Evolutionary conservation across 2,113 vertebrate genomes (phyloP).

Genomic region (Damaliscus lunatus): DNA sequence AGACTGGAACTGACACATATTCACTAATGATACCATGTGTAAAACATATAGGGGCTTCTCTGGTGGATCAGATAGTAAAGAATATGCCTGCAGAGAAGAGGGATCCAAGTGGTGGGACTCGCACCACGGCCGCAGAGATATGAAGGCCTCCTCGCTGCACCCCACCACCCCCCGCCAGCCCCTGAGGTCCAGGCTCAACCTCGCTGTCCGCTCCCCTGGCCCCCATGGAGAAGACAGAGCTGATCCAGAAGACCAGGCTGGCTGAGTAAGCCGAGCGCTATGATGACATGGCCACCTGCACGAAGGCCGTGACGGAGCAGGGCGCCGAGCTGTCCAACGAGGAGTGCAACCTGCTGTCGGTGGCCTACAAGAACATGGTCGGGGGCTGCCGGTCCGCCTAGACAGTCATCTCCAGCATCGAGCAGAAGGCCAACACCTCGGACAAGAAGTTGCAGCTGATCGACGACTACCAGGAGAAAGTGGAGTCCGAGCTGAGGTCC

Average conservation of each 20-base stretch:
- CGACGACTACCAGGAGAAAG: slow-evolving; percentile 92
- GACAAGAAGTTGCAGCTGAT: slow-evolving; percentile 91
- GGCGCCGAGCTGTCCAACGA: slow-evolving; percentile 92
- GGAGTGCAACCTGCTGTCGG: slow-evolving; percentile 96
- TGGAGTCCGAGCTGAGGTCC: slow-evolving; percentile 90
- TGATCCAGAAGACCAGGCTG: slow-evolving; percentile 96
- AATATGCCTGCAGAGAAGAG: too few species aligned
- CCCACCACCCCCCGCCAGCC: background rate
- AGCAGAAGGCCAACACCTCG: slow-evolving; percentile 86
- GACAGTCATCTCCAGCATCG: slow-evolving; percentile 95
- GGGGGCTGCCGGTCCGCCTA: slow-evolving; percentile 86
- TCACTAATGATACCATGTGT: background rate
- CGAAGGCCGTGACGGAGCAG: slow-evolving; percentile 92
- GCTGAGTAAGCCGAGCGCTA: slow-evolving; percentile 97
- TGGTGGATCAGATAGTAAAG: background rate
- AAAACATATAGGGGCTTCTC: background rate
- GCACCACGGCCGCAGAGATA: accelerated
- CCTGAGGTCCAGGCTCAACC: slow-evolving; percentile 10
- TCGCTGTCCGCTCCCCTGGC: background rate
- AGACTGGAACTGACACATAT: background rate
- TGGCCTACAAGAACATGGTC: slow-evolving; percentile 98
- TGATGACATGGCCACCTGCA: slow-evolving; percentile 94
- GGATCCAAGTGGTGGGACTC: background rate
- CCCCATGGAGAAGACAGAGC: slow-evolving; percentile 91
- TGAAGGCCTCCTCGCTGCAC: background rate